Evolutionary conservation across 2,797 vertebrate genomes (phyloP).

Genomic region (Glossophaga mutica): DNA sequence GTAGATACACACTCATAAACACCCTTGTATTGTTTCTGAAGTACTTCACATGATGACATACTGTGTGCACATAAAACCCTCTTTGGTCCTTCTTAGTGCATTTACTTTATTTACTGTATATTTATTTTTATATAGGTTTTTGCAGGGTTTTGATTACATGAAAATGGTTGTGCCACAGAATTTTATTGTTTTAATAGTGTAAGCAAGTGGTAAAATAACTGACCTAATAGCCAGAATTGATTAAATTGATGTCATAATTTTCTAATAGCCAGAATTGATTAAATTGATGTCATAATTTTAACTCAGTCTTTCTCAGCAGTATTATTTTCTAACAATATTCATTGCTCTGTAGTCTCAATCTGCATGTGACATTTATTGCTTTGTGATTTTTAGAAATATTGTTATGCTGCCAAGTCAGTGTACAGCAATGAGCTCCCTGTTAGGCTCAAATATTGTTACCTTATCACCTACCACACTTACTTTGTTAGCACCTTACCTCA

Average conservation of each 20-base stretch:
- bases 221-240: background rate
- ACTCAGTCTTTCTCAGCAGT: background rate
- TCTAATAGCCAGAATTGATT: background rate
- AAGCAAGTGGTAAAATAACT: slow-evolving; percentile 30
- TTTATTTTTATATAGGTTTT: slow-evolving; percentile 24
- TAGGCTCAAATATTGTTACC: background rate
- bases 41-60: background rate
- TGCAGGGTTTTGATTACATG: background rate
- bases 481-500: background rate
- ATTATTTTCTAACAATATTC: background rate
- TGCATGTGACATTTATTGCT: background rate
- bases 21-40: background rate
- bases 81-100: background rate
- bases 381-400: slow-evolving; percentile 31
- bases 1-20: background rate
- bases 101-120: slow-evolving; percentile 10
- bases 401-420: background rate
- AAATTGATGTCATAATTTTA: slow-evolving; percentile 23
- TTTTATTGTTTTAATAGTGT: slow-evolving; percentile 22
- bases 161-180: slow-evolving; percentile 20
- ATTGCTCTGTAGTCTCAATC: background rate
- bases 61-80: background rate
- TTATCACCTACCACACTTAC: background rate
- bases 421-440: background rate
- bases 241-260: slow-evolving; percentile 27